Conservation (phyloP, 2,113 vertebrate genomes). For the Hydropotes inermis region DNA sequence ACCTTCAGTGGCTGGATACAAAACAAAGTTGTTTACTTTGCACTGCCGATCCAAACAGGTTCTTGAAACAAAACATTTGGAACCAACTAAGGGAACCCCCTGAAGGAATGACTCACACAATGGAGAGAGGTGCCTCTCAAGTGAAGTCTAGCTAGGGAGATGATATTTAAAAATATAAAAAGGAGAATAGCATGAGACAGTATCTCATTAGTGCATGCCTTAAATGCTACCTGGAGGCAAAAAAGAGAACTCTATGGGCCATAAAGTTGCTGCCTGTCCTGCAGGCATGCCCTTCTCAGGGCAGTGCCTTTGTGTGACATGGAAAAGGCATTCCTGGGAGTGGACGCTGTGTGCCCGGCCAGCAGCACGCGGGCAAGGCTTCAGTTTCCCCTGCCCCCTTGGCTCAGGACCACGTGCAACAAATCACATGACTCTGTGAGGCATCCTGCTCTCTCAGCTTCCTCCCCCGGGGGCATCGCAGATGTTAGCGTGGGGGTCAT, state of each 20-base stretch:
- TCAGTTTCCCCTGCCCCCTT: not conserved
- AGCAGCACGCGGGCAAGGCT: not conserved
- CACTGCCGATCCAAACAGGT: not conserved
- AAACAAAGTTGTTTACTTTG: not conserved
- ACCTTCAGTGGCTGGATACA: not conserved
- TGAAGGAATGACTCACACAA: not conserved
- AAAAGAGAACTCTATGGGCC: not conserved
- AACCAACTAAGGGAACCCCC: not conserved
- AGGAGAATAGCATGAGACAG: not conserved
- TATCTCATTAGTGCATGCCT: not conserved
- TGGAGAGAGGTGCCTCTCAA: not conserved
- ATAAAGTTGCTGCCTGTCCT: not conserved
- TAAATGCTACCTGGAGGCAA: not conserved
- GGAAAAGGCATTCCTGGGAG: not conserved
- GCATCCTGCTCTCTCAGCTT: not conserved
- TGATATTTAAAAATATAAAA: conserved; percentile 13
- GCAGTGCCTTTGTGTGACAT: not conserved
- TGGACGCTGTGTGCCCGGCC: not conserved
- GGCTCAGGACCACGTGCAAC: not conserved
- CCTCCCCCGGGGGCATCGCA: not conserved
- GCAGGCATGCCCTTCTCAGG: not conserved
- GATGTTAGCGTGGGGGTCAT: not conserved
- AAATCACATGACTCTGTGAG: not conserved
- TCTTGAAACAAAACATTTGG: not conserved
- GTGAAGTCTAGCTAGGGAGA: not conserved